Evolutionary conservation across 2,888 invertebrate species (phyloP), one percentile per base, ranked within the genome.

Genomic region (Agonopterix arenella): DNA sequence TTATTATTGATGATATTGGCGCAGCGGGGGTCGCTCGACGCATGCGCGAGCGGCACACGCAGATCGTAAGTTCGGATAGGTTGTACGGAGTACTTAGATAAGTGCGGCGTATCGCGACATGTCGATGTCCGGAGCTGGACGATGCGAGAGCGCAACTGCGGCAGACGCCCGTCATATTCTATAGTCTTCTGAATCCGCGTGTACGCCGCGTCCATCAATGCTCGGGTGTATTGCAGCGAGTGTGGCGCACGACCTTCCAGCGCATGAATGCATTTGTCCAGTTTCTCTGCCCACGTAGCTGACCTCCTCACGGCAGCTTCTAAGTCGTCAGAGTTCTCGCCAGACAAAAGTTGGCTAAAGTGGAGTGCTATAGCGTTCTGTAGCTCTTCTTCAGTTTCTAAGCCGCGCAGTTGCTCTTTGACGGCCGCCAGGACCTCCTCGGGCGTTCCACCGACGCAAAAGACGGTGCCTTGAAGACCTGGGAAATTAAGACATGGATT

Each of bases 381-480:
- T 4, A 74, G 55, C 5, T 51, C 51, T 2, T 59, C 57, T 9
- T 68, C 68, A 3, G 60, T 53, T 1, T 55, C 48, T 9, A 56
- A 64, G 4, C 44, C 46, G 7, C 51, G 37, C 8, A 70, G 37
- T 13, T 67, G 57, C 3, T 60, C 51, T 11, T 68, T 60, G 1
- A 77, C 50, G 2, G 50, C 49, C 0, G 40, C 45, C 10, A 57
- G 47, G 36, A 73, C 57, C n/a, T 66, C 68, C 0, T 66, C 60
- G 1, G 76, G 76, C 4, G 57, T 57, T n/a, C 62, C 64, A 4
- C 76, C 76, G 4, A 76, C 28, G 44, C 68, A 73, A 53, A 62
- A 76, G 0, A 77, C 62, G 4, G 67, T 70, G 9, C 76, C 76
- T 1, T 55, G 63, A 10, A 66, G 45, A 42, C 73, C 76, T 76